Evolutionary conservation across 2,113 vertebrate genomes (phyloP).

Genomic region (Apteryx owenii): DNA sequence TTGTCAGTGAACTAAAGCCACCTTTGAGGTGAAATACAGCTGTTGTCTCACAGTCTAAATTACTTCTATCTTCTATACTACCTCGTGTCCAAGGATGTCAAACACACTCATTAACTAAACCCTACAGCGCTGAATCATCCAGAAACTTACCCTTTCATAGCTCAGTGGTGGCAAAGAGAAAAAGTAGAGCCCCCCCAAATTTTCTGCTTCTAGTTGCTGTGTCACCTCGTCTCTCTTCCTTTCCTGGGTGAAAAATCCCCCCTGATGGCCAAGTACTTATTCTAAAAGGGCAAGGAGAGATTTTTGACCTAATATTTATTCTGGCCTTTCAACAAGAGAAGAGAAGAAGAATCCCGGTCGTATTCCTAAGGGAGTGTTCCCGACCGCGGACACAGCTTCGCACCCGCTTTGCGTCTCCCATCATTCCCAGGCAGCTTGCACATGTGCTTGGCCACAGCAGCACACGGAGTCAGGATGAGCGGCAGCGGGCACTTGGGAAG

Average conservation of each 20-base stretch:
- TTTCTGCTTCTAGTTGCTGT: background rate
- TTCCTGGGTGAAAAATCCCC: background rate
- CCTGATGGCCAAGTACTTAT: background rate
- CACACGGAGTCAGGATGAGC: background rate
- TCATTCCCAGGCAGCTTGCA: background rate
- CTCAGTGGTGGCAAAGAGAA: background rate
- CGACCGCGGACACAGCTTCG: background rate
- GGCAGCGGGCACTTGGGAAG: background rate
- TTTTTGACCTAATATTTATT: background rate
- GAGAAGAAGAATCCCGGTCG: background rate
- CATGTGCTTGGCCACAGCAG: background rate
- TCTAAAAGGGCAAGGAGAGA: background rate
- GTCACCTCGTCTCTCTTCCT: background rate
- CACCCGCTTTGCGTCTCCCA: accelerated
- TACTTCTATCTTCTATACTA: background rate
- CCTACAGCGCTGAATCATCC: background rate
- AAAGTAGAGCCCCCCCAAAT: background rate
- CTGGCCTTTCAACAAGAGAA: background rate
- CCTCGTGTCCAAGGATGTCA: background rate
- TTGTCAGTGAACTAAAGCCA: background rate
- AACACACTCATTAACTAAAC: background rate
- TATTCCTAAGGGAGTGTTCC: background rate
- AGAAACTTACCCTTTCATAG: background rate
- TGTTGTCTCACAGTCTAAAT: background rate
- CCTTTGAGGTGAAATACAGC: constrained; percentile 13